Evolutionary conservation across 2,888 invertebrate genomes (phyloP), one percentile per base, ranked within the genome.

Genomic region (Crematogaster levior): DNA sequence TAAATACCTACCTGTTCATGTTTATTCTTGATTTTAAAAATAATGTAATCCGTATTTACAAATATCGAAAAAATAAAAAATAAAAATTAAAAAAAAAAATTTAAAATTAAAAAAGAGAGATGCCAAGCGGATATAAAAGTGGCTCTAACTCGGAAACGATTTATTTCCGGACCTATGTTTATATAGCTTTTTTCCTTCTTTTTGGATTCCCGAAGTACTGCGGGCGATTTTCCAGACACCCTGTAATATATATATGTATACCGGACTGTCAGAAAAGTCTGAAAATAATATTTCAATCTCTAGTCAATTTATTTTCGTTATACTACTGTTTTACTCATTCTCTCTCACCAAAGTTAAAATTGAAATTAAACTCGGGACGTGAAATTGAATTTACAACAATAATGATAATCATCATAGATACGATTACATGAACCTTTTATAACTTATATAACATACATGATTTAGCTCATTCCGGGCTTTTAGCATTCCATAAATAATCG

Each of bases 401-500:
- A 24, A 10, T 24, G 27, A 61, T 63, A 27, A 60, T 37, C n/a
- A 61, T 60, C n/a, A 40, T 58, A 60, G n/a, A 30, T 40, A n/a
- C 27, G 27, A 30, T 58, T 58, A 43, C 24, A n/a, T 5, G 12
- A 34, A 65, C 10, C 10, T 56, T 53, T 56, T 70, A 37, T 58
- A 37, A 70, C 37, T 70, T 18, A 10, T 58, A 37, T 27, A 21
- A 21, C 12, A 34, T 34, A 21, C 21, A 51, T n/a, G 10, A 63
- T 46, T 74, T 34, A 65, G 2, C 18, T 34, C 34, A 48, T 53
- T 10, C 1, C 51, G n/a, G 10, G 9, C 21, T 40, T 53, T 56
- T 60, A 46, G 58, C 65, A 24, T 51, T 74, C 12, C 66, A 43
- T 37, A 24, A 48, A 48, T 65, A 74, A 66, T 51, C n/a, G 21